Evolutionary conservation across 37 sponge, comb jelly and placozoan species (phyloP).

Genomic region (Agelas oroides): DNA sequence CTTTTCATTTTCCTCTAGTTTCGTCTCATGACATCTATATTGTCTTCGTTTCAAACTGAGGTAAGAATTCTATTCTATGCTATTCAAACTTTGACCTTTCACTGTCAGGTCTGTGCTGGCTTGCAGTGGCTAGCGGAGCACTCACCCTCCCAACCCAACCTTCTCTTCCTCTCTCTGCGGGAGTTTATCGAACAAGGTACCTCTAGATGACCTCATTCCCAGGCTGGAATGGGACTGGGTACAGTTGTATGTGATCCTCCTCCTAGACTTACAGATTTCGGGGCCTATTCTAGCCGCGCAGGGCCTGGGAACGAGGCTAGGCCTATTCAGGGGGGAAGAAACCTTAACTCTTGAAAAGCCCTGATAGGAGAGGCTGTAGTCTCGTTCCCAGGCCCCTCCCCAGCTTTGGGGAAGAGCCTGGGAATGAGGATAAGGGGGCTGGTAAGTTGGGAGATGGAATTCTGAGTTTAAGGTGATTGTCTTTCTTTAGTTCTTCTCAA

Average conservation of each 20-base stretch:
- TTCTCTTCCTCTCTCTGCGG: constrained; percentile 10
- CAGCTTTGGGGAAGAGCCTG: too few species aligned
- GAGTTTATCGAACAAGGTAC: constrained; percentile 57
- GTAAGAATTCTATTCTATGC: not conserved
- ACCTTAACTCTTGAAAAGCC: too few species aligned
- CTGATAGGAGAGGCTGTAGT: too few species aligned
- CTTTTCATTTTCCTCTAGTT: too few species aligned
- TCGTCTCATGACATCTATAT: not conserved
- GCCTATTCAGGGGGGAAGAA: too few species aligned
- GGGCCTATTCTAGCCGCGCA: not conserved
- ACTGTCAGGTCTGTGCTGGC: constrained; percentile 7
- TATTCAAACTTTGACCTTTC: not conserved
- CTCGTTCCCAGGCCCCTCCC: too few species aligned
- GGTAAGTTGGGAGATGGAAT: too few species aligned
- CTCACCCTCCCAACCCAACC: constrained; percentile 40
- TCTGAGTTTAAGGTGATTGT: not conserved
- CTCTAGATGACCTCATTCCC: not conserved
- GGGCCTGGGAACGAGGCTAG: too few species aligned
- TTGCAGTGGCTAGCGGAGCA: constrained; percentile 32
- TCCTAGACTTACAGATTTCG: too few species aligned
- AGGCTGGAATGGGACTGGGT: too few species aligned
- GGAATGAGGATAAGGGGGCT: too few species aligned
- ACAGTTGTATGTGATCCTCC: too few species aligned
- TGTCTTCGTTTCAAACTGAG: not conserved
- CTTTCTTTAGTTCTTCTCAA: constrained; percentile 17